Percentiles rank a stretch among this genome's conserved stretches.
Conservation (phyloP, 2,888 invertebrate species). For the Mimachlamys varia region DNA sequence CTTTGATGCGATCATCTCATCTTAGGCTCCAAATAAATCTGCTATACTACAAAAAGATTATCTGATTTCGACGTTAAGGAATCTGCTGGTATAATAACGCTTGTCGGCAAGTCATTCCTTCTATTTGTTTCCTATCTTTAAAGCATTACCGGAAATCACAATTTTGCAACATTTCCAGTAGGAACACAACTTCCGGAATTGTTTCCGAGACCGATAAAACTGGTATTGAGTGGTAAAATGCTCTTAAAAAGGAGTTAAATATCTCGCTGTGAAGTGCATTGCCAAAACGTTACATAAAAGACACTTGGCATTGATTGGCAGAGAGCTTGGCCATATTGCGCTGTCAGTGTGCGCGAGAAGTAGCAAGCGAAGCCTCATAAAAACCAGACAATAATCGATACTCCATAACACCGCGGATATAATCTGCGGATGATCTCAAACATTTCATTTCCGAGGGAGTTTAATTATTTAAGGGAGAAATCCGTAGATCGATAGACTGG, state of each 20-base stretch:
- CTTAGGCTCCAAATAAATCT: neutral
- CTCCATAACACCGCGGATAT: neutral
- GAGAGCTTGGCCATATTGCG: neutral
- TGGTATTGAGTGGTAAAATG: neutral
- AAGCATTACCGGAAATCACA: neutral
- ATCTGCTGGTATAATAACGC: neutral
- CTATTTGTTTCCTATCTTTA: neutral
- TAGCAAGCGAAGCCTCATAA: neutral
- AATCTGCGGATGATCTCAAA: neutral
- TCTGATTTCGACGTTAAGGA: neutral
- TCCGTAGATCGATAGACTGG: neutral
- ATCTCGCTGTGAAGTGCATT: constrained; percentile 11
- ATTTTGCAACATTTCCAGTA: neutral
- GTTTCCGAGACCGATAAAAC: neutral
- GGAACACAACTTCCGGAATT: neutral
- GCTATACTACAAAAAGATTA: neutral
- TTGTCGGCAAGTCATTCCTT: neutral
- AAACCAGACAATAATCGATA: constrained; percentile 3
- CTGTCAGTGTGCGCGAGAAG: neutral
- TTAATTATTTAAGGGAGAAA: constrained; percentile 30
- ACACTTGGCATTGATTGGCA: neutral
- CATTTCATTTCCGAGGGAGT: constrained; percentile 22
- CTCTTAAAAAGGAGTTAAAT: neutral
- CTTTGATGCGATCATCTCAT: neutral
- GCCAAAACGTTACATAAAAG: neutral